Evolutionary conservation across 2,888 invertebrate genomes (phyloP).

Genomic region (Eupithecia subumbrata): DNA sequence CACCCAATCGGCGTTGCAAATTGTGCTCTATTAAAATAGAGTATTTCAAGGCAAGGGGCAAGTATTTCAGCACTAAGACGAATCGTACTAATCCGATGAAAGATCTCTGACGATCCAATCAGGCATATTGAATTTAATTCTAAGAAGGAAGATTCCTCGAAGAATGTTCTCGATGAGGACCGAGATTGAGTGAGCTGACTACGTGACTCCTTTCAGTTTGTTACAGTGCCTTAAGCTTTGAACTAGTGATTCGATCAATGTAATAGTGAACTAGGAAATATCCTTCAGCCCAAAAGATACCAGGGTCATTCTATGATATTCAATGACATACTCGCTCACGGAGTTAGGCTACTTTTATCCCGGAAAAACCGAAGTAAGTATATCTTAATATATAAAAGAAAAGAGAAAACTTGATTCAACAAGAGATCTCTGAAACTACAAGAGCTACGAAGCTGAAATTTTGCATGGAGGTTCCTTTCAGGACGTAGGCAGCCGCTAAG

Average conservation of each 20-base stretch:
- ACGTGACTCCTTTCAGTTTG: neutral
- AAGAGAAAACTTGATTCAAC: too few species aligned
- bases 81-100: neutral
- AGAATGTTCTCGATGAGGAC: slow-evolving; percentile 14
- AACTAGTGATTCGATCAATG: neutral
- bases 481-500: too few species aligned
- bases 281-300: neutral
- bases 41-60: too few species aligned
- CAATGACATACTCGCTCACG: neutral
- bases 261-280: neutral
- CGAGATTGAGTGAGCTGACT: slow-evolving; percentile 26
- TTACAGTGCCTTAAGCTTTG: neutral
- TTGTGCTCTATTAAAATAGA: neutral
- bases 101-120: slow-evolving; percentile 4
- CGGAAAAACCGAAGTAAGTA: too few species aligned
- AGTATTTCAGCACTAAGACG: neutral
- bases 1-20: neutral
- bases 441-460: too few species aligned
- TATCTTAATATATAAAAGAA: too few species aligned
- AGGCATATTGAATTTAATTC: slow-evolving; percentile 15
- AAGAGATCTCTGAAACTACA: too few species aligned
- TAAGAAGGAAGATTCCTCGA: neutral
- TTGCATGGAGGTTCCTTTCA: too few species aligned
- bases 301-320: neutral
- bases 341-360: neutral